Conservation (phyloP, 1,140 invertebrate genomes). For the Zaprionus nigranus region DNA sequence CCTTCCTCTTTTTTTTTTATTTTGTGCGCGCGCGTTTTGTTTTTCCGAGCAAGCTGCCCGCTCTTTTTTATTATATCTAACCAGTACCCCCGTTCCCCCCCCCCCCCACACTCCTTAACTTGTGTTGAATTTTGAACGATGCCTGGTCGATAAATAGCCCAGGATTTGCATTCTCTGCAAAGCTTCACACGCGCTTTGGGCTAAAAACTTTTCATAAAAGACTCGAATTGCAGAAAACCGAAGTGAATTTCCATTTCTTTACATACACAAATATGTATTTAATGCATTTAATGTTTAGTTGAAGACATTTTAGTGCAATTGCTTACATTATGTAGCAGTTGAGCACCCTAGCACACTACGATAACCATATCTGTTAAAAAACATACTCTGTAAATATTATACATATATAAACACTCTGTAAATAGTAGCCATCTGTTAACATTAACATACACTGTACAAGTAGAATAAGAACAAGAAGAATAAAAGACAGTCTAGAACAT, state of each 20-base stretch:
- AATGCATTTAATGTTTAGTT: too few relatives aligned
- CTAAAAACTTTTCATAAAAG: constrained; percentile 18
- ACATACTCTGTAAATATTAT: too few relatives aligned
- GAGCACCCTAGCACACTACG: too few relatives aligned
- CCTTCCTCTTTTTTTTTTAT: constrained; percentile 16
- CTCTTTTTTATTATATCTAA: constrained; percentile 27
- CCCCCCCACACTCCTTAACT: constrained; percentile 51
- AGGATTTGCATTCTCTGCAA: constrained; percentile 57
- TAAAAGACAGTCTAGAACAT: too few relatives aligned
- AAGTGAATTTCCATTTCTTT: not conserved
- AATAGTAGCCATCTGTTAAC: too few relatives aligned
- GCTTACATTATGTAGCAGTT: too few relatives aligned
- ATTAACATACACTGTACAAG: too few relatives aligned
- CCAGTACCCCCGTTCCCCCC: not conserved
- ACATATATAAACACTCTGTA: too few relatives aligned
- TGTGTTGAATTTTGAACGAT: constrained; percentile 73
- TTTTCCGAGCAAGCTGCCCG: constrained; percentile 18
- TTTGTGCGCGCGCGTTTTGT: constrained; percentile 5
- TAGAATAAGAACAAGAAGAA: too few relatives aligned
- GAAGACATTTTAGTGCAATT: too few relatives aligned
- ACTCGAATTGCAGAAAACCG: not conserved
- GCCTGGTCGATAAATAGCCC: constrained; percentile 66
- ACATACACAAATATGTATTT: not conserved
- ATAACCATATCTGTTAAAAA: too few relatives aligned
- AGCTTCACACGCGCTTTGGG: constrained; percentile 17